phyloP scores from a whole-genome alignment of 35 echinoderm and acorn worm genomes.

The Lytechinus variegatus region DNA sequence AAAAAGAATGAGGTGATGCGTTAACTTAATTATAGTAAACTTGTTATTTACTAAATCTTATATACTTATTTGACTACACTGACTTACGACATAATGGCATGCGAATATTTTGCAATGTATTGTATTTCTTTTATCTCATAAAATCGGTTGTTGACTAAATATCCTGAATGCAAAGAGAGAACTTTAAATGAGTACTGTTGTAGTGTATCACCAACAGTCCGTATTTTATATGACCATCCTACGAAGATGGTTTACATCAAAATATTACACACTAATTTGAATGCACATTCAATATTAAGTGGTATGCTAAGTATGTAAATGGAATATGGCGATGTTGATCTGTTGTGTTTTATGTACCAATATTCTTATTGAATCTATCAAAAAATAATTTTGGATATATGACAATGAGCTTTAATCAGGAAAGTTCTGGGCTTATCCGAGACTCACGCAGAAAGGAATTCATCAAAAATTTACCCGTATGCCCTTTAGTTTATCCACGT shows the following conservation, averaged over 20 bases:
- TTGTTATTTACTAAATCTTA: too few relatives aligned
- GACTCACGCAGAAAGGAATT: background rate
- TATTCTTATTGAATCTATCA: background rate
- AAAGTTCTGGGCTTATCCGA: background rate
- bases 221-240: too few relatives aligned
- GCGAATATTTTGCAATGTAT: too few relatives aligned
- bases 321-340: background rate
- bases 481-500: constrained; percentile 27
- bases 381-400: background rate
- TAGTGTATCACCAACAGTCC: too few relatives aligned
- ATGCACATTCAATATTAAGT: constrained; percentile 7
- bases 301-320: constrained; percentile 5
- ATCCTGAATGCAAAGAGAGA: too few relatives aligned
- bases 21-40: too few relatives aligned
- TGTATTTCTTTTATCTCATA: too few relatives aligned
- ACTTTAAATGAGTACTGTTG: too few relatives aligned
- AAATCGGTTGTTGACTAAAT: too few relatives aligned
- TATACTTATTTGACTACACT: too few relatives aligned
- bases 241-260: background rate
- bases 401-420: background rate
- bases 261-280: background rate
- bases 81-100: too few relatives aligned
- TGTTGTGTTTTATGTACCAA: background rate
- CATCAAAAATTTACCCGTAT: background rate
- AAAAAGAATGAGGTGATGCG: too few relatives aligned